Evolutionary conservation across 2,797 vertebrate species (phyloP).

Genomic region (Smutsia temminckii): DNA sequence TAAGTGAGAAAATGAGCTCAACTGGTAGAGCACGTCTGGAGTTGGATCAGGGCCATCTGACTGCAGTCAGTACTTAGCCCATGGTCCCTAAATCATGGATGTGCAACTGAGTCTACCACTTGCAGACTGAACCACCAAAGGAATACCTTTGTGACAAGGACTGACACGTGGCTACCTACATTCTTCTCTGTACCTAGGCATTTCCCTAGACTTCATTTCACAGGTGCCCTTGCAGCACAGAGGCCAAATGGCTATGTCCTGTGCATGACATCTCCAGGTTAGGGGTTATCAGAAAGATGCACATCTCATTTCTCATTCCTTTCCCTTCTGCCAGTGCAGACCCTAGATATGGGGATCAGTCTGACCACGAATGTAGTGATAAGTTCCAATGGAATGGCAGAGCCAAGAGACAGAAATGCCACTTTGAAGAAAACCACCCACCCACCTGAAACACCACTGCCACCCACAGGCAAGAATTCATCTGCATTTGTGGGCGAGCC

Average conservation of each 20-base stretch:
- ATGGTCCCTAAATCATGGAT: fast-evolving
- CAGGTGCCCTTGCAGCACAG: background rate
- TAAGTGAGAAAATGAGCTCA: background rate
- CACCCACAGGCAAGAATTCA: fast-evolving
- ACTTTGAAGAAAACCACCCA: background rate
- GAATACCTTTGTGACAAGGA: background rate
- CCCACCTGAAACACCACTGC: background rate
- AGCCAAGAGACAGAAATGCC: background rate
- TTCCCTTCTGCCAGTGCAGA: background rate
- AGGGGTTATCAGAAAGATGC: background rate
- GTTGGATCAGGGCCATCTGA: background rate
- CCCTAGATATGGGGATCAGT: background rate
- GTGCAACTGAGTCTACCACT: fast-evolving
- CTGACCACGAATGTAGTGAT: background rate
- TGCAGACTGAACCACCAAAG: background rate
- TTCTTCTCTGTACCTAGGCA: background rate
- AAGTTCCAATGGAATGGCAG: background rate
- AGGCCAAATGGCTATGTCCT: background rate
- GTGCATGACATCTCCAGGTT: fast-evolving
- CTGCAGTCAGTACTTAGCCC: no score
- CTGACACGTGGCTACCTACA: background rate
- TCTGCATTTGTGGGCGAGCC: background rate
- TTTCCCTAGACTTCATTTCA: background rate
- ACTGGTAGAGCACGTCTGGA: no score
- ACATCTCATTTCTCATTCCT: background rate